phyloP scores from a whole-genome alignment of 2,888 invertebrate genomes.

The Allacma fusca region DNA sequence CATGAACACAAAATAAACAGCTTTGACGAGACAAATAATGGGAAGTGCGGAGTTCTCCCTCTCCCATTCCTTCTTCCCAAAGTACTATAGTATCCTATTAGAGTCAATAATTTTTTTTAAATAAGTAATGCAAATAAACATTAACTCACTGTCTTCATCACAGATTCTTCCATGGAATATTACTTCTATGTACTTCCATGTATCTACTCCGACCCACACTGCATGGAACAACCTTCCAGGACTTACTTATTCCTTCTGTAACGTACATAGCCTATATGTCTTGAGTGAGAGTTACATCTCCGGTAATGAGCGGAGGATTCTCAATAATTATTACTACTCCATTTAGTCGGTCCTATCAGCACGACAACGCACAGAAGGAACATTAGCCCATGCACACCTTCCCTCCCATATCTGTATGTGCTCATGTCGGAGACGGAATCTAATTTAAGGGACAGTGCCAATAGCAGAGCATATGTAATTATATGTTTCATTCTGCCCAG shows the following conservation, averaged over 20 bases:
- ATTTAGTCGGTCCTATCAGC: too few species aligned
- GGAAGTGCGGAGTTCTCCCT: background rate
- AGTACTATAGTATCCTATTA: too few species aligned
- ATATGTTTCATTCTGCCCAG: too few species aligned
- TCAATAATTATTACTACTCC: background rate
- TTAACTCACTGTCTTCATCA: background rate
- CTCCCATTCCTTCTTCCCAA: too few species aligned
- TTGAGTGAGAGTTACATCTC: background rate
- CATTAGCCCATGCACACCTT: too few species aligned
- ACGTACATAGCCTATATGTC: background rate
- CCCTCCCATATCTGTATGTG: too few species aligned
- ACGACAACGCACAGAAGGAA: too few species aligned
- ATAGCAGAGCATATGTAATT: too few species aligned
- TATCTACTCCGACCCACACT: background rate
- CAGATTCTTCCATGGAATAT: constrained; percentile 41
- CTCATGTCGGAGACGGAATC: too few species aligned
- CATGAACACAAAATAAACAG: constrained; percentile 4
- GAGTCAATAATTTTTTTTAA: background rate
- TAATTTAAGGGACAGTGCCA: too few species aligned
- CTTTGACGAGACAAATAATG: background rate
- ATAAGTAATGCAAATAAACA: constrained; percentile 24
- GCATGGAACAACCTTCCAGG: too few species aligned
- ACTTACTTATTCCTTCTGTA: too few species aligned
- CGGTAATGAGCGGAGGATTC: background rate
- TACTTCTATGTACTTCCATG: constrained; percentile 22